Conservation (phyloP, 2,888 invertebrate species). For the Drosophila cognata region DNA sequence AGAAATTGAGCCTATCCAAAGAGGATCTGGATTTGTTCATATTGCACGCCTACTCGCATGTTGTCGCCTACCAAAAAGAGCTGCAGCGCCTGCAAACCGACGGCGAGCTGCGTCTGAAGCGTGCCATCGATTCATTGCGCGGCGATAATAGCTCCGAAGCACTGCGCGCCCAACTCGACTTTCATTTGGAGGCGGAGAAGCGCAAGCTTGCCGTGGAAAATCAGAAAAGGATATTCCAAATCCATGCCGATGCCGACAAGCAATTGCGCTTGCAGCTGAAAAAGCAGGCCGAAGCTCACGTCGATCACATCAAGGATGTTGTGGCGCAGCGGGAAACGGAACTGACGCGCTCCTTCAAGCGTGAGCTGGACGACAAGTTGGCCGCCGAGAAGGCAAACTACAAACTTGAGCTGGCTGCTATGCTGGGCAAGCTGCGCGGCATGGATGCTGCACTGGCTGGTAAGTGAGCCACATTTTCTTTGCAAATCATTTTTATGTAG, state of each 20-base stretch:
- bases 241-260: constrained; percentile 89
- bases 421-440: constrained; percentile 91
- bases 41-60: constrained; percentile 91
- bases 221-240: constrained; percentile 88
- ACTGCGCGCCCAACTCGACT: constrained; percentile 87
- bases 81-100: constrained; percentile 89
- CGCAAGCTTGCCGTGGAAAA: constrained; percentile 89
- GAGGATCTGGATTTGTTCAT: constrained; percentile 91
- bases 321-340: constrained; percentile 87
- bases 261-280: constrained; percentile 92
- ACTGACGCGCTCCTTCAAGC: constrained; percentile 86
- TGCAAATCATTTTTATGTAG: not conserved
- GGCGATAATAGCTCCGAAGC: constrained; percentile 87
- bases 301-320: constrained; percentile 91
- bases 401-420: constrained; percentile 89
- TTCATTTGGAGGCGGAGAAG: constrained; percentile 89
- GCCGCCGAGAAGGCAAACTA: constrained; percentile 89
- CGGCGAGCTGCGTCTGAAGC: constrained; percentile 87
- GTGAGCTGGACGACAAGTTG: constrained; percentile 89
- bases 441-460: constrained; percentile 91
- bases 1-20: constrained; percentile 87
- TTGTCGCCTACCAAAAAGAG: constrained; percentile 91
- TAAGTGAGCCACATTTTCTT: constrained; percentile 81
- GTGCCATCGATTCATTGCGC: constrained; percentile 88
- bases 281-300: constrained; percentile 93